phyloP scores from a whole-genome alignment of 1,140 invertebrate genomes.

The Temnothorax longispinosus region DNA sequence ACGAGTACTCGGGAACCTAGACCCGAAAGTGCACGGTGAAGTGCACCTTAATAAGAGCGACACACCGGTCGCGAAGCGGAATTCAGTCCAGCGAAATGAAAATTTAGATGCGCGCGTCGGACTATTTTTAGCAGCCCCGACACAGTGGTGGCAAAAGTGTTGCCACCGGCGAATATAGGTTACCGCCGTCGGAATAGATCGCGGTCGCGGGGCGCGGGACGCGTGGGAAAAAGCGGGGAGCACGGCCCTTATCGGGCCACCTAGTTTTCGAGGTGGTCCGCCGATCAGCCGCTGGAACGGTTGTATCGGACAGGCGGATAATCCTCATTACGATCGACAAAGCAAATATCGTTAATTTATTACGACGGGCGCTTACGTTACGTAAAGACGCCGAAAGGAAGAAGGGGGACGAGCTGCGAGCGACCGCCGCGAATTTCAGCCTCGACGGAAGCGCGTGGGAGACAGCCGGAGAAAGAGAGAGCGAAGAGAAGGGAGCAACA shows the following conservation, averaged over 20 bases:
- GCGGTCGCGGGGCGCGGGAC: conserved; percentile 53
- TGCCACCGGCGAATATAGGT: conserved; percentile 72
- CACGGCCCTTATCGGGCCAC: conserved; percentile 21
- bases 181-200: conserved; percentile 73
- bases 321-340: conserved; percentile 25
- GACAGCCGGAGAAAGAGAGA: not conserved
- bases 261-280: not conserved
- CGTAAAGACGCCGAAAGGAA: conserved; percentile 22
- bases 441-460: conserved; percentile 31
- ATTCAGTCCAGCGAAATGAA: conserved; percentile 74
- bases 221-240: conserved; percentile 35
- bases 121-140: conserved; percentile 71
- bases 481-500: not conserved
- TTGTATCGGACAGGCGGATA: not conserved
- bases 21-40: conserved; percentile 33
- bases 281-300: not conserved
- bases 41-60: conserved; percentile 48
- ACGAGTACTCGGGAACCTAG: conserved; percentile 30
- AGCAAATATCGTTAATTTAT: conserved; percentile 46
- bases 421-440: not conserved
- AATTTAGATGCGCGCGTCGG: conserved; percentile 71
- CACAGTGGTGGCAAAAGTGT: conserved; percentile 66
- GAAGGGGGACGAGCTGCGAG: not conserved
- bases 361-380: conserved; percentile 21
- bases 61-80: conserved; percentile 21